These are phyloP conservation scores for Drosophila albomicans DNA, from an alignment of 1,140 invertebrate genomes.

Conservation along the genomic window DNA sequence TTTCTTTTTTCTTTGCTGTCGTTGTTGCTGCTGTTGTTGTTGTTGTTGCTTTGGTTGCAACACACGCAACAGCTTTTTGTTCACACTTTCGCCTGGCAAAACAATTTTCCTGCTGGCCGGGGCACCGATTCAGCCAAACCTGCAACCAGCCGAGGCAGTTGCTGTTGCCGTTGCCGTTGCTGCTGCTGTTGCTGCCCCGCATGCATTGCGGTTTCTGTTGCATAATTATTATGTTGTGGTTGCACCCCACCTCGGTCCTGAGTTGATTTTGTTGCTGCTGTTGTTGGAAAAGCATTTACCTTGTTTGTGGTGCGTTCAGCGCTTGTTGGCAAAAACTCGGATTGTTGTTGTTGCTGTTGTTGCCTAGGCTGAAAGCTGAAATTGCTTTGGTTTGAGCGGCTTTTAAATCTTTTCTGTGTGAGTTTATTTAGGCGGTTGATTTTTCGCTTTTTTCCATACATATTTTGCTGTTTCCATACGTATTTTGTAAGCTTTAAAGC, in stretches of 20 bases:
- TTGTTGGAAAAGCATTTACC: conserved; percentile 78
- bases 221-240: conserved; percentile 83
- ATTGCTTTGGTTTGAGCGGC: conserved; percentile 68
- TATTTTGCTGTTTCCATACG: not conserved
- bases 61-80: conserved; percentile 82
- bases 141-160: conserved; percentile 49
- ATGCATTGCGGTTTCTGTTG: conserved; percentile 82
- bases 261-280: conserved; percentile 67
- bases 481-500: conserved; percentile 55
- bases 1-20: conserved; percentile 26
- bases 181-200: conserved; percentile 58
- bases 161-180: conserved; percentile 5
- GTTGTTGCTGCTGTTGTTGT: conserved; percentile 25
- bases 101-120: conserved; percentile 68
- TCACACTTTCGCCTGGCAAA: conserved; percentile 81
- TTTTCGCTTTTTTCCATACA: conserved; percentile 31
- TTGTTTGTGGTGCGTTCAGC: conserved; percentile 76
- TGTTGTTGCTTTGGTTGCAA: conserved; percentile 58
- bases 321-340: conserved; percentile 58
- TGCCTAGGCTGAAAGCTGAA: conserved; percentile 60
- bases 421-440: conserved; percentile 69
- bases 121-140: conserved; percentile 45
- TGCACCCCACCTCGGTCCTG: conserved; percentile 41
- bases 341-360: conserved; percentile 30
- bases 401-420: conserved; percentile 61